Evolutionary conservation across 2,113 vertebrate species (phyloP), one percentile per base, ranked within the genome.

Genomic region (Neolamprologus toae): DNA sequence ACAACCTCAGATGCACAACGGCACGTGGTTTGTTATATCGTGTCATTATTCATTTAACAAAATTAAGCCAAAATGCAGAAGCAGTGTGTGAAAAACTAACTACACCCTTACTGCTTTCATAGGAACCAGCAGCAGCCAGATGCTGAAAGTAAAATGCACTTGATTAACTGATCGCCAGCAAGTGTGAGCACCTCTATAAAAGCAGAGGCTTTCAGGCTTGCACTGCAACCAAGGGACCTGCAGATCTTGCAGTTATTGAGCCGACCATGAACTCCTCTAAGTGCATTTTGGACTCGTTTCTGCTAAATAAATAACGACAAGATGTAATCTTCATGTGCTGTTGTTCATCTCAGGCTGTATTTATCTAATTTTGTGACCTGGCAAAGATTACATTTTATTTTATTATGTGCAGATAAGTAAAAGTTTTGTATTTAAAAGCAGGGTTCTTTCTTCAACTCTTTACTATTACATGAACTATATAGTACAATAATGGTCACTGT

Each of bases 131-230:
- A 35, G 17, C 13, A 45, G 21, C 37, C 66, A 42, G 66, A 42
- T 45, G 66, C 66, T 73, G 66, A 8, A 42, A 73, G 21, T 45
- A 42, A 66, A 66, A 37, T 13, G 33, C 61, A 66, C 61, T 37
- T 37, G 61, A 66, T 37, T 66, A 71, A 71, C 35, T 71, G 63
- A 40, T 71, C 0, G 1, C n/a, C 7, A 71, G 63, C 63, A 71
- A 71, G 63, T 42, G 61, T 66, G 63, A 71, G 63, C 19, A 71
- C n/a, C 63, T 71, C 63, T 71, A 40, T 14, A 23, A 71, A 71
- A 71, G 63, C 1, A 1, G n/a, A 71, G 19, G 12, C 33, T 71
- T 71, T 71, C 59, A 63, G 68, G 37, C 21, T 73, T 28, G 68
- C 14, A 45, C 37, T 45, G 21, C 21, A 73, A 26, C 21, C 37